Base-by-base conservation (phyloP, 2,113 vertebrate genomes). In the Regulus satrapa region DNA sequence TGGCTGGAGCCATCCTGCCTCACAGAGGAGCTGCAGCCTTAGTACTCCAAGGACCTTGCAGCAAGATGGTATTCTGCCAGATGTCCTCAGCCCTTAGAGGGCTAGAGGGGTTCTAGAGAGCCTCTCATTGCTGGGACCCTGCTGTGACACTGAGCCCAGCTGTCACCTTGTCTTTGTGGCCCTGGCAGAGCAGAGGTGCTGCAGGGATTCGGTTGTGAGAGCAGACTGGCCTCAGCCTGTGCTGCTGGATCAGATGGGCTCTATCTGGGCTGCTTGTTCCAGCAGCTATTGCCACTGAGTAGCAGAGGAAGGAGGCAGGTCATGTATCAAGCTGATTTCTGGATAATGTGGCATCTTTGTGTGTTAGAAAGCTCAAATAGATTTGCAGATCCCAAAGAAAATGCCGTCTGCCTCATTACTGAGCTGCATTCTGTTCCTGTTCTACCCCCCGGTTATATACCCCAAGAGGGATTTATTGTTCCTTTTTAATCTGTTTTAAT, bases 361-460 rank as follows among this genome's bases (percentile, higher is more conserved):
- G 56, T 84, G 52, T 79, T 83, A 75, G 74, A 66, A 92, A 86
- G 36, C 40, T 68, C 88, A 64, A n/a, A 17, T 63, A 49, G 82
- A 67, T 80, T 87, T 92, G 67, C 82, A 88, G 79, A 41, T 67
- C 61, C 41, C 74, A 91, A 87, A 75, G 92, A 68, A 91, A 91
- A 71, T 6, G 8, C 81, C 9, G 54, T 91, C 88, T 92, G 68
- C 85, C 83, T 97, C 49, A 40, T 93, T 93, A 93, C 49, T 25
- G 77, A 83, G 49, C 45, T 55, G 52, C 89, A 84, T 87, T 92
- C 91, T 96, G 78, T 92, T 91, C 85, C 20, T 76, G 64, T 32
- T 76, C 58, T 34, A 19, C 18, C n/a, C 68, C 31, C 19, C 6
- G 18, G n/a, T 74, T 81, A 72, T 34, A 62, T 92, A 81, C 29